A percentile compares a stretch with the other conserved stretches of the same genome.
phyloP scores from a whole-genome alignment of 2,113 vertebrate species.

The Otus sunia region DNA sequence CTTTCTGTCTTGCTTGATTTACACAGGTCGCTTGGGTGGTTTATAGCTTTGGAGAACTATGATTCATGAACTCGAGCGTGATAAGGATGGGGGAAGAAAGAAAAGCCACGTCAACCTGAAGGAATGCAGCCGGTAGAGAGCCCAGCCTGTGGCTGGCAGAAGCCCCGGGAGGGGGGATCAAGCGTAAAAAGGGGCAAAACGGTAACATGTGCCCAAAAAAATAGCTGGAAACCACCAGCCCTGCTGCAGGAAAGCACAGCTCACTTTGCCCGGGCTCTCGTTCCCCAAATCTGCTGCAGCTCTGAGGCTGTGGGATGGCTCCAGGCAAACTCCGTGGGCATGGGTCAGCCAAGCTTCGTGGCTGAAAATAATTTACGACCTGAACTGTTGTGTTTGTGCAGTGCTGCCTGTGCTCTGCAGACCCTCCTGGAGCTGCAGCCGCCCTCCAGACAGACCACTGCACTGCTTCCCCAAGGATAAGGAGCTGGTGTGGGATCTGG shows the following conservation, averaged over 20 bases:
- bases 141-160: not conserved
- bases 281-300: not conserved
- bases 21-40: not conserved
- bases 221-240: not conserved
- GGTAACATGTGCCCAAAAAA: not conserved
- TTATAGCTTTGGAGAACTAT: not conserved
- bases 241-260: not conserved
- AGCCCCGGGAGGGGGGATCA: not conserved
- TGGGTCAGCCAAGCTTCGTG: not conserved
- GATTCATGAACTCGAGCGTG: not conserved
- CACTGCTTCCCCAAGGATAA: fast-evolving
- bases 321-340: not conserved
- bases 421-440: not conserved
- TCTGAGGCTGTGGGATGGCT: not conserved
- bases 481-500: fast-evolving
- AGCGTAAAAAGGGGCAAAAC: not conserved
- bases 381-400: not conserved
- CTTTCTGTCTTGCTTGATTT: not conserved
- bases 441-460: not conserved
- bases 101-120: constrained; percentile 1
- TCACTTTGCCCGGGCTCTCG: fast-evolving
- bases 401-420: not conserved
- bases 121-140: not conserved
- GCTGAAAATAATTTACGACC: not conserved
- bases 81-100: constrained; percentile 21